phyloP scores from a whole-genome alignment of 2,888 invertebrate genomes.

The Horisme vitalbata region DNA sequence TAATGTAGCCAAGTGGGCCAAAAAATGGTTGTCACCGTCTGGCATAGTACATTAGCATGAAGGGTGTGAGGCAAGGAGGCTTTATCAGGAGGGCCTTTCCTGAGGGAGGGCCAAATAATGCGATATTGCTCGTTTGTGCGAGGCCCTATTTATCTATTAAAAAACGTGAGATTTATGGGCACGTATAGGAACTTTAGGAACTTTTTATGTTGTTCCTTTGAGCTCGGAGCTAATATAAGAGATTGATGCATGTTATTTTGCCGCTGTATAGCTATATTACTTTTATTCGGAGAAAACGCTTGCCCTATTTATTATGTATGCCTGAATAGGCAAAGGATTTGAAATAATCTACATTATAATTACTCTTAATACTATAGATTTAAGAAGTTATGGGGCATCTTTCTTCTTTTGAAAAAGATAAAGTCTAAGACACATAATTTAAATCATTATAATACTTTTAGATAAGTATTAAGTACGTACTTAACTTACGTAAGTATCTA shows the following conservation, averaged over 20 bases:
- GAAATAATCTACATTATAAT: no score
- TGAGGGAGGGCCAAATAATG: conserved; percentile 82
- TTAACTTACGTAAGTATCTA: no score
- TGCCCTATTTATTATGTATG: no score
- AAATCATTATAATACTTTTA: no score
- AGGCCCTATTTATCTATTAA: conserved; percentile 83
- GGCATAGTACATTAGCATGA: conserved; percentile 81
- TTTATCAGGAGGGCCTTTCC: conserved; percentile 82
- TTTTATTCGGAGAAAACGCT: conserved; percentile 24
- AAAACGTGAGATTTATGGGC: conserved; percentile 77
- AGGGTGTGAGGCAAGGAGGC: conserved; percentile 79
- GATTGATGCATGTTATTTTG: conserved; percentile 74
- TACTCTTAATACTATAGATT: no score
- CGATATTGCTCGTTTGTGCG: conserved; percentile 83
- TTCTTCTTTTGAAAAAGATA: no score
- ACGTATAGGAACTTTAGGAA: conserved; percentile 76
- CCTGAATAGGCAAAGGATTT: no score
- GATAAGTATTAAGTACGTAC: no score
- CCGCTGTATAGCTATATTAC: conserved; percentile 46
- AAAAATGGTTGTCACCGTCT: conserved; percentile 83
- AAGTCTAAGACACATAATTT: no score
- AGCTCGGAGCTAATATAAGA: conserved; percentile 71
- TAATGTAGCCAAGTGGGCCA: conserved; percentile 82
- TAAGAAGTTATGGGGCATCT: no score
- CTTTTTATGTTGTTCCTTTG: conserved; percentile 76